phyloP scores from a whole-genome alignment of 2,113 vertebrate species.

The Elanoides forficatus region DNA sequence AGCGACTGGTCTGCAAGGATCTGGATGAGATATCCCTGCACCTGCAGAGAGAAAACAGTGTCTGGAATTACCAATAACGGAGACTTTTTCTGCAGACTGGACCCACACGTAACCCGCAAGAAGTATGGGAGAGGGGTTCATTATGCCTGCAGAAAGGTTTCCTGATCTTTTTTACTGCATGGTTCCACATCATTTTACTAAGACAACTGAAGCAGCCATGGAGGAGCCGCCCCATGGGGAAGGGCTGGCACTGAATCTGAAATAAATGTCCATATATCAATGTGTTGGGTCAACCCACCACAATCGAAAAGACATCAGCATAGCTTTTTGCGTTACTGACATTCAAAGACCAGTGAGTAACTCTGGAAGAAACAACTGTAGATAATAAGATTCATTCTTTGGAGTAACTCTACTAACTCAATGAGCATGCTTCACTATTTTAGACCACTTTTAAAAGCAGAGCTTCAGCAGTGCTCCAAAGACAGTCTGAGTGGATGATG shows the following conservation, averaged over 20 bases:
- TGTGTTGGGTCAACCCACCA: neutral
- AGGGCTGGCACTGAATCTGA: neutral
- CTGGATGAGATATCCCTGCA: constrained; percentile 78
- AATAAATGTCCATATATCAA: neutral
- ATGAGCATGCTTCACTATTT: neutral
- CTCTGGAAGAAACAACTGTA: neutral
- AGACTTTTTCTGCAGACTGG: neutral
- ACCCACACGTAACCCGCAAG: neutral
- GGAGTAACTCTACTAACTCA: neutral
- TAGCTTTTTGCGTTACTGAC: neutral
- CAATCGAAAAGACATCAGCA: neutral
- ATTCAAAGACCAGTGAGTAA: neutral
- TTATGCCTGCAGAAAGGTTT: neutral
- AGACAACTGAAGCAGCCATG: neutral
- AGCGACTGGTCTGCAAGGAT: constrained; percentile 75
- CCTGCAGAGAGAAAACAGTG: constrained; percentile 57
- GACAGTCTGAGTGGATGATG: neutral
- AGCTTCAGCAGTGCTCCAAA: neutral
- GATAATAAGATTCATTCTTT: neutral
- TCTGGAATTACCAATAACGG: neutral
- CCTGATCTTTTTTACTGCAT: neutral
- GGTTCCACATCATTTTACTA: neutral
- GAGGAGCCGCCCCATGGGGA: neutral
- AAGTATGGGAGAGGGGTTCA: neutral
- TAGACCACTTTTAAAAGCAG: neutral